Percentiles rank a stretch among this genome's conserved stretches.
These are phyloP conservation scores for Apostichopus californicus DNA, from an alignment of 35 echinoderm and acorn worm genomes.

Conservation along the genomic window DNA sequence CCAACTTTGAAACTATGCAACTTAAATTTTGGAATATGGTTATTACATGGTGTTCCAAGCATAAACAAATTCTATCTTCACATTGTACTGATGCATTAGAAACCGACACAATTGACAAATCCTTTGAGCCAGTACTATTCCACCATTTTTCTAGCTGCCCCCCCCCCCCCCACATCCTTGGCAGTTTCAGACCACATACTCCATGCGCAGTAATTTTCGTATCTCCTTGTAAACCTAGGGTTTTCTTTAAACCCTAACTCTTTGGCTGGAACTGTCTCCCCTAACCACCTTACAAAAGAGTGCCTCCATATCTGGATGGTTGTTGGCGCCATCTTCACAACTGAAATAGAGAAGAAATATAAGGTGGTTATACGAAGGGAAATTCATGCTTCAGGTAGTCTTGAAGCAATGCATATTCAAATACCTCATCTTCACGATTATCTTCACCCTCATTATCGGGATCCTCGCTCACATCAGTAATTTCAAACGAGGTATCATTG, in stretches of 20 bases:
- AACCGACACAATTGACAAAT: slow-evolving; percentile 16
- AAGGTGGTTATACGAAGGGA: background rate
- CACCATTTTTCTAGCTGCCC: background rate
- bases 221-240: background rate
- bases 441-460: slow-evolving; percentile 8
- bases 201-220: background rate
- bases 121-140: background rate
- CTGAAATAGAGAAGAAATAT: background rate
- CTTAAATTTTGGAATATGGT: too few species aligned
- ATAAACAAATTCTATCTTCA: background rate
- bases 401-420: background rate
- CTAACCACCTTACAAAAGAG: too few species aligned
- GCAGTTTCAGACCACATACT: slow-evolving; percentile 33
- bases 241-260: too few species aligned
- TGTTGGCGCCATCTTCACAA: too few species aligned
- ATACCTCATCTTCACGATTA: slow-evolving; percentile 42
- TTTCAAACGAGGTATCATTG: slow-evolving; percentile 19
- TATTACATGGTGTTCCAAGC: too few species aligned
- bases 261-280: too few species aligned
- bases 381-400: slow-evolving; percentile 34
- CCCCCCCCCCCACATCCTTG: background rate
- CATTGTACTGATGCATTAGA: background rate
- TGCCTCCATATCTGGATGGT: too few species aligned
- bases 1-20: too few species aligned
- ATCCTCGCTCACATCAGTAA: background rate